Percentiles rank a stretch among this genome's conserved stretches.
phyloP scores from a whole-genome alignment of 2,113 vertebrate genomes.

The Porphyrio hochstetteri region DNA sequence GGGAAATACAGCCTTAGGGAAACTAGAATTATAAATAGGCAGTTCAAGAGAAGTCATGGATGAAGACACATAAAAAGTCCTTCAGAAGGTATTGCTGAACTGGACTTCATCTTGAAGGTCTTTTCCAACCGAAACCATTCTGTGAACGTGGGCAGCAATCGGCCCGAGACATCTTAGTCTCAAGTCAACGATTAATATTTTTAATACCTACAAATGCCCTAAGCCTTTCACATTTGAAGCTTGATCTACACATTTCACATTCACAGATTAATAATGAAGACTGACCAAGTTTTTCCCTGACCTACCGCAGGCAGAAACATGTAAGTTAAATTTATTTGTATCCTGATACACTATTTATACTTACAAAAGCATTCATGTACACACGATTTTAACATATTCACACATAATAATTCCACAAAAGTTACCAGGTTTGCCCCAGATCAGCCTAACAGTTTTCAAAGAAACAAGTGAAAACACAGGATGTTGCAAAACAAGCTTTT shows the following conservation, averaged over 20 bases:
- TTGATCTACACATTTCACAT: rapidly evolving
- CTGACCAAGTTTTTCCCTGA: background rate
- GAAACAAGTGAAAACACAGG: background rate
- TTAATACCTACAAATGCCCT: background rate
- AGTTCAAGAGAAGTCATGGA: background rate
- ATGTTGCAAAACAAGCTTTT: background rate
- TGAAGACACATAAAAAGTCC: background rate
- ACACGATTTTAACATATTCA: background rate
- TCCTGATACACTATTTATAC: background rate
- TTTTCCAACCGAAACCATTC: no score
- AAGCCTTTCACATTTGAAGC: background rate
- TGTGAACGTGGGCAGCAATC: background rate
- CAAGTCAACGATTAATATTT: slow-evolving; percentile 29
- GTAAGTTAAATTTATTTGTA: background rate
- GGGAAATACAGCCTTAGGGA: background rate
- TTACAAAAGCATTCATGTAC: background rate
- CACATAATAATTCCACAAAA: rapidly evolving
- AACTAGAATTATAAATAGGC: background rate
- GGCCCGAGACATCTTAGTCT: background rate
- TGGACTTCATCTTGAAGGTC: no score
- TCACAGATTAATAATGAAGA: background rate
- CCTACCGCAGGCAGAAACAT: background rate
- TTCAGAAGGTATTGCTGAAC: background rate
- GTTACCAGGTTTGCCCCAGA: background rate
- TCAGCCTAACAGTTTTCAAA: background rate